These are phyloP conservation scores for Scalopus aquaticus DNA, from an alignment of 2,113 vertebrate genomes.

Conservation along the genomic window DNA sequence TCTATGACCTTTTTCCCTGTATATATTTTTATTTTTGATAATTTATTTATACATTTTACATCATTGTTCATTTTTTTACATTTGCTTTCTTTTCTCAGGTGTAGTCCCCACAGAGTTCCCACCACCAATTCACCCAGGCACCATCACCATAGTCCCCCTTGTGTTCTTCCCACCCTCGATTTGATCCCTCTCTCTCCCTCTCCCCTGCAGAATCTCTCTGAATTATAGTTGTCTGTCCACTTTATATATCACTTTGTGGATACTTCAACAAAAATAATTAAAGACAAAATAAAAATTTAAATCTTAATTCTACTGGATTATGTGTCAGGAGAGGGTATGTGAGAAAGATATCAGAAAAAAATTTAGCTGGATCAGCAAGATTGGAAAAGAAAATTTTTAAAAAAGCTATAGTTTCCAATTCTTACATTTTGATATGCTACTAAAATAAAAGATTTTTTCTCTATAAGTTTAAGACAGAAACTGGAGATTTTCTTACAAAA, in stretches of 20 bases:
- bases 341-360: conserved; percentile 17
- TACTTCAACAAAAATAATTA: conserved; percentile 5
- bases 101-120: no score
- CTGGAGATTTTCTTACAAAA: conserved; percentile 27
- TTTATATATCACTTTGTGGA: conserved; percentile 28
- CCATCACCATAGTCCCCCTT: no score
- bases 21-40: no score
- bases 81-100: no score
- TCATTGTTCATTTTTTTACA: no score
- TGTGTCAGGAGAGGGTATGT: neutral
- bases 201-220: no score
- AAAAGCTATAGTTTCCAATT: conserved; percentile 46
- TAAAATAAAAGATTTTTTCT: neutral
- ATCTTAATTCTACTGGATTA: neutral
- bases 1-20: conserved; percentile 48
- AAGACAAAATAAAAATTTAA: conserved; percentile 22
- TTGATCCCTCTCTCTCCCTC: no score
- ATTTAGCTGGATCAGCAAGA: conserved; percentile 31
- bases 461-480: conserved; percentile 72
- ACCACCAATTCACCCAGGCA: no score
- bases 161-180: no score
- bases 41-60: no score
- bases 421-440: conserved; percentile 42
- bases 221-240: no score
- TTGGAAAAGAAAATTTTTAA: neutral